These are phyloP conservation scores for Plotosus lineatus DNA, from an alignment of 2,113 vertebrate genomes.

Conservation along the genomic window DNA sequence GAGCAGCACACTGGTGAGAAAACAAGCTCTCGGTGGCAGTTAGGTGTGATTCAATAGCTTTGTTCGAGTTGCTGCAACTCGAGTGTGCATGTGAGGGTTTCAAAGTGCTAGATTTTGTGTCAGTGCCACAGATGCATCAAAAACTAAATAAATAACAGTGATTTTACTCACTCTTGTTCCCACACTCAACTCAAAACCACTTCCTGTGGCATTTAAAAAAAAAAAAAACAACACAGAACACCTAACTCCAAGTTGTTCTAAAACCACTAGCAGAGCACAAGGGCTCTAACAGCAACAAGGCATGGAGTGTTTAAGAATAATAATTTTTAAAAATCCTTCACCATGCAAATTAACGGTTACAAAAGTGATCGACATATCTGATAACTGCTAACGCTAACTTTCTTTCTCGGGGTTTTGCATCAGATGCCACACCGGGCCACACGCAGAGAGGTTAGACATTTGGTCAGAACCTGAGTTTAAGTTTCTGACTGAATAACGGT, in stretches of 20 bases:
- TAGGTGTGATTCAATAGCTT: too few relatives aligned
- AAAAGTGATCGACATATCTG: too few relatives aligned
- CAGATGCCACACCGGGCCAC: not conserved
- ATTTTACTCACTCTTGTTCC: not conserved
- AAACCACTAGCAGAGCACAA: not conserved
- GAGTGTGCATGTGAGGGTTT: not conserved
- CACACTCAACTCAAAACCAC: not conserved
- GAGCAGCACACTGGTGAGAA: not conserved
- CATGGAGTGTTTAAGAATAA: not conserved
- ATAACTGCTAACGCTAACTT: too few relatives aligned
- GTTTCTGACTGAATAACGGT: not conserved
- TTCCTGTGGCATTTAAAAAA: slow-evolving; percentile 18
- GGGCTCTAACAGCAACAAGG: not conserved
- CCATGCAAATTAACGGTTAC: not conserved
- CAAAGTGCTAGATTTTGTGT: not conserved
- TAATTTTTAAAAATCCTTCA: not conserved
- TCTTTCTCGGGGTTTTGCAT: not conserved
- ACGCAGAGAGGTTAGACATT: not conserved
- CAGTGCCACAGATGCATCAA: slow-evolving; percentile 37
- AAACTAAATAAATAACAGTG: slow-evolving; percentile 50
- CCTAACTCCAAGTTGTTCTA: too few relatives aligned
- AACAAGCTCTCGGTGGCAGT: not conserved
- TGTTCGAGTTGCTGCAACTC: too few relatives aligned
- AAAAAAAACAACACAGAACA: not conserved
- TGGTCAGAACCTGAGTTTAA: not conserved